Base-by-base conservation (phyloP, 2,113 vertebrate genomes). In the Theristicus caerulescens region DNA sequence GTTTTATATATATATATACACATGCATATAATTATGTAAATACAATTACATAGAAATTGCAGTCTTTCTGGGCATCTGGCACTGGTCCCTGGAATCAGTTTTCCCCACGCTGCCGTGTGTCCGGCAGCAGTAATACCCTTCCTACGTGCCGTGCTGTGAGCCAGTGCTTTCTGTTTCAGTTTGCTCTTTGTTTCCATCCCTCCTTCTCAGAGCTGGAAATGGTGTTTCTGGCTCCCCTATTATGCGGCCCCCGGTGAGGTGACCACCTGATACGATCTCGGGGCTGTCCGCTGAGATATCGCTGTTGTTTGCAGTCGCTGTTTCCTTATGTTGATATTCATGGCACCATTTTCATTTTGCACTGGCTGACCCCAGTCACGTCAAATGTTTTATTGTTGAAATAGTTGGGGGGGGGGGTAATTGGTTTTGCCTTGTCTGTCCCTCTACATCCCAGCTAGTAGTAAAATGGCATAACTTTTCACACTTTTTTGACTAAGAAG, bases 141-240 rank as follows among this genome's bases (percentile, higher is more conserved):
- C 67, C 71, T 34, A 7, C 1, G 1, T 18, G 59, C 38, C 0
- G 2, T 1, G 4, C 52, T 46, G 46, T 5, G 73, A 76, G 49
- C 29, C 74, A 62, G 49, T 32, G 54, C 46, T 86, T 82, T 80
- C 88, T 65, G 34, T 38, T 90, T 67, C 26, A 1, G 1, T 71
- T 90, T 80, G 38, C n/a, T 72, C 4, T 34, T 54, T 47, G 27
- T 16, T 79, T 49, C 82, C 93, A 19, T 38, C 16, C 74, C 27
- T 70, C 65, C 40, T 73, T 24, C 82, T 31, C 10, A 1, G 40
- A 27, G 31, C 36, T 77, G 86, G 79, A 47, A 59, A 18, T 6
- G 8, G 17, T 17, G 18, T 4, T 44, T 62, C n/a, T 72, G 71
- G 5, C 65, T 47, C 17, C 46, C n/a, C 59, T 54, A 10, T 27